A percentile compares a stretch with the other conserved stretches of the same genome.
These are phyloP conservation scores for Oeneis ivallda DNA, from an alignment of 2,888 invertebrate genomes.

Conservation along the genomic window DNA sequence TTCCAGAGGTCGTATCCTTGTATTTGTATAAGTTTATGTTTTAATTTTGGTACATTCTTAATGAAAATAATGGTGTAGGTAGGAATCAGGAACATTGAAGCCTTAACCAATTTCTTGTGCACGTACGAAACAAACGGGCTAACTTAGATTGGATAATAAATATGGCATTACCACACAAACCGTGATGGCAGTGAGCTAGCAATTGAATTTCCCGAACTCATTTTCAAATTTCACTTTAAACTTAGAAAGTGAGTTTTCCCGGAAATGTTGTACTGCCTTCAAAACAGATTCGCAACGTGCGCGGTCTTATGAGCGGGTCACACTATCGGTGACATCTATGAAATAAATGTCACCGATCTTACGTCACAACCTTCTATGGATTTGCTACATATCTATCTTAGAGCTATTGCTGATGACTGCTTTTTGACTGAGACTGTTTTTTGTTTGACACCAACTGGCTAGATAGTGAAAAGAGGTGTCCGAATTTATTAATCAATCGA, in stretches of 20 bases:
- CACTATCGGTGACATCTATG: not conserved
- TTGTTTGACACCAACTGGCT: too few relatives aligned
- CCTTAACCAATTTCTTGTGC: slow-evolving; percentile 2
- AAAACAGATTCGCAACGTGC: slow-evolving; percentile 70
- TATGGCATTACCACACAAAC: slow-evolving; percentile 38
- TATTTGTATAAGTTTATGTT: too few relatives aligned
- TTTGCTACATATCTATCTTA: too few relatives aligned
- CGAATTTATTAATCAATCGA: too few relatives aligned
- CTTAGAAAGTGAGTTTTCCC: slow-evolving; percentile 54
- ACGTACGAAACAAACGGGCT: slow-evolving; percentile 32
- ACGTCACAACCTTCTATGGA: too few relatives aligned
- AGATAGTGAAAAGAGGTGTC: too few relatives aligned
- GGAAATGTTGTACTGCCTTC: slow-evolving; percentile 53
- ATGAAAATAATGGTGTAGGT: slow-evolving; percentile 45
- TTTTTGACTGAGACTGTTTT: too few relatives aligned
- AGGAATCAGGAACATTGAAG: slow-evolving; percentile 37
- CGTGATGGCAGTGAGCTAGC: slow-evolving; percentile 44
- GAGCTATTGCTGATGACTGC: too few relatives aligned
- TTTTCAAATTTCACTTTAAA: slow-evolving; percentile 62
- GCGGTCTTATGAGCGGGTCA: slow-evolving; percentile 52
- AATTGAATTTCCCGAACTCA: slow-evolving; percentile 63
- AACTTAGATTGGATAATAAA: slow-evolving; percentile 43
- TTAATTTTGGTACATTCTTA: too few relatives aligned
- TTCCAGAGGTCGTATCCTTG: too few relatives aligned
- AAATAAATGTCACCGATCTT: too few relatives aligned